A percentile compares a stretch with the other conserved stretches of the same genome.
Evolutionary conservation across 2,113 vertebrate genomes (phyloP).

Genomic region (Platysteira castanea): DNA sequence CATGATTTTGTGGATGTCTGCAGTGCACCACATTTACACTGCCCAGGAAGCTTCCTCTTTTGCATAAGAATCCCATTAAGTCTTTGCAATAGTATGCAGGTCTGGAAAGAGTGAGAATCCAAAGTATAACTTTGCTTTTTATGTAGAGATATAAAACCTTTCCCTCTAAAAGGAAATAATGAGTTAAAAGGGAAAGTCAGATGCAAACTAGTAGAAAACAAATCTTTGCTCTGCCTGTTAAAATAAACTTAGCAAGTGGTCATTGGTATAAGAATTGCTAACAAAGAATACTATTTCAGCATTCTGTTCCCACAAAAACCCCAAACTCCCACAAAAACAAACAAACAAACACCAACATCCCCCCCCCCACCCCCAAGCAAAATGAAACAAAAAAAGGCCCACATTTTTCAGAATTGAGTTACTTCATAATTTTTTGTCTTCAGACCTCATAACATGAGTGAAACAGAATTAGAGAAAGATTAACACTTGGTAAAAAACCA

Average conservation of each 20-base stretch:
- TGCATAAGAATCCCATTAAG: not conserved
- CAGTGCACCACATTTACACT: not conserved
- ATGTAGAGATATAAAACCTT: not conserved
- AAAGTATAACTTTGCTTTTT: not conserved
- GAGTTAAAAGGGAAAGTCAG: not conserved
- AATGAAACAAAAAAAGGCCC: not conserved
- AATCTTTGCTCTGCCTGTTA: not conserved
- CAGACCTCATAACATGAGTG: not conserved
- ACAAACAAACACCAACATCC: too few species aligned
- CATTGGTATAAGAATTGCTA: not conserved
- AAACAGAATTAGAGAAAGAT: not conserved
- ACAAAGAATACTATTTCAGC: not conserved
- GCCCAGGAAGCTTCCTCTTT: not conserved
- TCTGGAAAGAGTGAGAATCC: not conserved
- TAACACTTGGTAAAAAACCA: not conserved
- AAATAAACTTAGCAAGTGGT: not conserved
- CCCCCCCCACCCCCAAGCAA: too few species aligned
- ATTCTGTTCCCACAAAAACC: not conserved
- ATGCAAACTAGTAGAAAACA: not conserved
- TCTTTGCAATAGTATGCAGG: not conserved
- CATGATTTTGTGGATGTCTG: not conserved
- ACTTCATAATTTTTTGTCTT: not conserved
- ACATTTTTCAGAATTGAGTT: accelerated
- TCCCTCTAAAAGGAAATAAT: not conserved
- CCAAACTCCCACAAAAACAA: not conserved